phyloP scores from a whole-genome alignment of 2,113 vertebrate species.

The Pseudorectes ferrugineus region DNA sequence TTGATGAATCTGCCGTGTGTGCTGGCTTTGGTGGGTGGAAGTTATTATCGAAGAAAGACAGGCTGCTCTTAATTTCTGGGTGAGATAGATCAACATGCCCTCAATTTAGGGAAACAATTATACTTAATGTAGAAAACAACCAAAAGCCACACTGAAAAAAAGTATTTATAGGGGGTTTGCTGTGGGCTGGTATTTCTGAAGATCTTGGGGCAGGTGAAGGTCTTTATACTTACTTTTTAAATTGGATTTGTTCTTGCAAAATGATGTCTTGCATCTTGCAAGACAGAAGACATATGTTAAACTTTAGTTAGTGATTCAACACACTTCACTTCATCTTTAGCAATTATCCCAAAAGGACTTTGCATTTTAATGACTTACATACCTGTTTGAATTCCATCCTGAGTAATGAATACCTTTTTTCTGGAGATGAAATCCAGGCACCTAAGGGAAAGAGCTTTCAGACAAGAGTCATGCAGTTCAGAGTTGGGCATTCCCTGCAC shows the following conservation, averaged over 20 bases:
- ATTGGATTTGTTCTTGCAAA: neutral
- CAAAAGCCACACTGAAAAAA: neutral
- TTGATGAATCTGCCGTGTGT: constrained; percentile 6
- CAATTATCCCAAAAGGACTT: neutral
- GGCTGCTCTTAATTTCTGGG: neutral
- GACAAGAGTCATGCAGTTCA: neutral
- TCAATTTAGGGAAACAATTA: neutral
- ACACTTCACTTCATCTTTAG: neutral
- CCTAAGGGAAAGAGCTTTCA: neutral
- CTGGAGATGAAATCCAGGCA: neutral
- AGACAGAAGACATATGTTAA: neutral
- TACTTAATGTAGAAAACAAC: neutral
- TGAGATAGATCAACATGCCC: neutral
- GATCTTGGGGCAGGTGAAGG: neutral
- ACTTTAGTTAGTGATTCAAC: neutral
- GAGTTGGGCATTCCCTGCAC: neutral
- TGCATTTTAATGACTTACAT: neutral
- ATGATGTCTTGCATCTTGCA: neutral
- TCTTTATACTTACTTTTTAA: neutral
- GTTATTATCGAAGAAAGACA: constrained; percentile 15
- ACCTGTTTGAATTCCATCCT: neutral
- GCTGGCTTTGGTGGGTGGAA: constrained; percentile 28
- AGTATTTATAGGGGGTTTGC: neutral
- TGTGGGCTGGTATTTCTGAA: neutral
- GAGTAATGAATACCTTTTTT: neutral